Conservation (phyloP, 2,888 invertebrate species). For the Lasioglossum pauxillum region DNA sequence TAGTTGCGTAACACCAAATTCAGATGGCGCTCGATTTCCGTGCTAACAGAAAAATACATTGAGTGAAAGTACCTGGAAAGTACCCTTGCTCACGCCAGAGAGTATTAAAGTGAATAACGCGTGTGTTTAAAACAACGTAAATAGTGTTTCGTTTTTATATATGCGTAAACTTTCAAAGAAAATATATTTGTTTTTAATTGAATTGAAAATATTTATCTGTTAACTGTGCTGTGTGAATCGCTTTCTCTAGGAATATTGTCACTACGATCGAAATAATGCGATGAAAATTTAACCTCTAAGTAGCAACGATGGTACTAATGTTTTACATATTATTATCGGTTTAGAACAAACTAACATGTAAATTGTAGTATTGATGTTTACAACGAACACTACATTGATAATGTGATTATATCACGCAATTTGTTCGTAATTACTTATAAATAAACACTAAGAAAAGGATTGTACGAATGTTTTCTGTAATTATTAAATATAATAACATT, state of each 20-base stretch:
- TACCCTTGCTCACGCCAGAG: too few relatives aligned
- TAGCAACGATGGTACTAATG: conserved; percentile 37
- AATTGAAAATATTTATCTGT: neutral
- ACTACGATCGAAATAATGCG: neutral
- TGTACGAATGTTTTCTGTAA: neutral
- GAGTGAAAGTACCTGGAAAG: too few relatives aligned
- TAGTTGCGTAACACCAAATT: too few relatives aligned
- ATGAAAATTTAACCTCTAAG: conserved; percentile 37
- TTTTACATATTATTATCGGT: neutral
- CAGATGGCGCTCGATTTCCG: too few relatives aligned
- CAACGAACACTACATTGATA: neutral
- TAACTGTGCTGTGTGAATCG: neutral
- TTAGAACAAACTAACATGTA: neutral
- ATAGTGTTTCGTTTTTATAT: neutral
- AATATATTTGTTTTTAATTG: conserved; percentile 9
- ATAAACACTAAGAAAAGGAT: conserved; percentile 1
- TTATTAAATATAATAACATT: neutral
- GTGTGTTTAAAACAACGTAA: neutral
- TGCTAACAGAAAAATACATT: too few relatives aligned
- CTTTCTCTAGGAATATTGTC: neutral
- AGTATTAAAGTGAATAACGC: neutral
- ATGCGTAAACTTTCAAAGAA: conserved; percentile 3
- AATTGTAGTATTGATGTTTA: neutral
- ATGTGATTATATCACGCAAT: neutral
- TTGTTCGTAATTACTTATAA: neutral